Conservation (phyloP, 2,888 invertebrate species). For the Odontothrips loti region DNA sequence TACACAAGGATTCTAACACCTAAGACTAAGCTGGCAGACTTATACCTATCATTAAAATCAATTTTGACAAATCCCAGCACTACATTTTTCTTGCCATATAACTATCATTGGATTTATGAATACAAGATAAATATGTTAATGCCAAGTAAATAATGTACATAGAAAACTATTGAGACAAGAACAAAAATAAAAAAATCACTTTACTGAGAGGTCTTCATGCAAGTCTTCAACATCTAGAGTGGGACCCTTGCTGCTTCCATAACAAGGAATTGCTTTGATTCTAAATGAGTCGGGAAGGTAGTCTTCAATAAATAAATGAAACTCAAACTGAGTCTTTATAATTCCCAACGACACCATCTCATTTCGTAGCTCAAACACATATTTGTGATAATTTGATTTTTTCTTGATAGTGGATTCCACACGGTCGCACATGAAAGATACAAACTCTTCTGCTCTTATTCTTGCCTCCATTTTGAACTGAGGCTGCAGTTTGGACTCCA, state of each 20-base stretch:
- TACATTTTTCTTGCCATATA: too few species aligned
- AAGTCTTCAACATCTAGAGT: background rate
- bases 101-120: too few species aligned
- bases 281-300: background rate
- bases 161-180: background rate
- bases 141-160: background rate
- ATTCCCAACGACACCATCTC: background rate
- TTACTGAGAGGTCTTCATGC: background rate
- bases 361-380: background rate
- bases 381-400: background rate
- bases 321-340: background rate
- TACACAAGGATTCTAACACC: too few species aligned
- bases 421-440: background rate
- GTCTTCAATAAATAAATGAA: background rate
- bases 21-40: too few species aligned
- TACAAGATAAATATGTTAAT: too few species aligned
- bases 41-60: too few species aligned
- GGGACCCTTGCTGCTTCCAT: background rate
- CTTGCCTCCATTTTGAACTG: background rate
- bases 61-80: too few species aligned
- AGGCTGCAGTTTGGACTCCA: background rate
- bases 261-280: background rate
- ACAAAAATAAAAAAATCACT: background rate
- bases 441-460: conserved; percentile 20
- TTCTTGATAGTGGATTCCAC: background rate